Base-by-base conservation (phyloP, 2,888 invertebrate species). In the Automeris io region DNA sequence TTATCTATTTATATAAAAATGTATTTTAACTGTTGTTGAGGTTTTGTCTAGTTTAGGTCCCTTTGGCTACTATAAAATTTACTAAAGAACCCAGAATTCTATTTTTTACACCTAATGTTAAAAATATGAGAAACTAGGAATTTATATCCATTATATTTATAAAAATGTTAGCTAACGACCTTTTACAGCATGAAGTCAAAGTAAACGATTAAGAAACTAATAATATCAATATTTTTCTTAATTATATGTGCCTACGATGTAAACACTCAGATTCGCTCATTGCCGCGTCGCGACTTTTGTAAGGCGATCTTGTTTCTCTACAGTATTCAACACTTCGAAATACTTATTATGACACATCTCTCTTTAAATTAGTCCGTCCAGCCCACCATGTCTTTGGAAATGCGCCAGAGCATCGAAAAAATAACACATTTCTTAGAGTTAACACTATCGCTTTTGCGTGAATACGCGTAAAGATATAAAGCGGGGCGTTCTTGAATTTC, bases 261-360 rank as follows among this genome's bases (percentile, higher is more conserved):
- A 41, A 54, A 50, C 55, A 45, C 57, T 49, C 49, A 42, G 63
- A 67, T 60, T 61, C 54, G 49, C 47, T 65, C 54, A 55, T 57
- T 54, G 39, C 43, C 18, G 26, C 43, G 43, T 33, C 39, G n/a
- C n/a, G n/a, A n/a, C n/a, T n/a, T n/a, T n/a, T n/a, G n/a, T 41
- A 59, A 61, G 62, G 51, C 46, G 56, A 61, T 68, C 69, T 56
- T 43, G 45, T 54, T 50, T 59, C 59, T 55, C 59, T 69, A 61
- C 55, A 51, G 61, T 66, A 63, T 67, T 68, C 66, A 63, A 62
- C 66, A 62, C 71, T 61, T 63, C 57, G 54, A 61, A 61, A 68
- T 55, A 66, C 64, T 66, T 77, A 71, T 74, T 76, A 76, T 77
- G 76, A 80, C 76, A 79, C 74, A 73, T 75, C 73, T 75, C 65